phyloP scores from a whole-genome alignment of 2,888 invertebrate genomes.

The Autographa pulchrina region DNA sequence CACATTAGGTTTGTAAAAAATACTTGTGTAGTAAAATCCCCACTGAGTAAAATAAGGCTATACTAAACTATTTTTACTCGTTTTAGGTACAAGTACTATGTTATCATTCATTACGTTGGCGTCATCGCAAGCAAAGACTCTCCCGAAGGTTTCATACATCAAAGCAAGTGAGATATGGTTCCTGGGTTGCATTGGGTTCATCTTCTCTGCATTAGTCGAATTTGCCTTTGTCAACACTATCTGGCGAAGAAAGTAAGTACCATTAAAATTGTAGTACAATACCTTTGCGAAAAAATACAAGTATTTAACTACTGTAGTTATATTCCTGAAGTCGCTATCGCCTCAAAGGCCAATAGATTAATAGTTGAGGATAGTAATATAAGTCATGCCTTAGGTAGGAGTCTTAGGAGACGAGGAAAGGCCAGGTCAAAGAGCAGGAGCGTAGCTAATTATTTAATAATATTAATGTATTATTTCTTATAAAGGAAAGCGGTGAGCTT shows the following conservation, averaged over 20 bases:
- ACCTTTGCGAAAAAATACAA: too few species aligned
- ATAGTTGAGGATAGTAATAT: too few species aligned
- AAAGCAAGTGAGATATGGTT: slow-evolving; percentile 98
- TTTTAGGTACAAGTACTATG: slow-evolving; percentile 94
- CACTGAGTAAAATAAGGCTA: not conserved
- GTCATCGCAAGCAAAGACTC: slow-evolving; percentile 94
- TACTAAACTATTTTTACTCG: slow-evolving; percentile 11
- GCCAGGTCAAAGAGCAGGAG: too few species aligned
- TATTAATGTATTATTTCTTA: slow-evolving; percentile 18
- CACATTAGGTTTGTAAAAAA: slow-evolving; percentile 90
- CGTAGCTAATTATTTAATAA: too few species aligned
- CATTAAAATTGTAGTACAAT: too few species aligned
- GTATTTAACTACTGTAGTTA: too few species aligned
- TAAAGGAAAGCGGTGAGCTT: slow-evolving; percentile 92
- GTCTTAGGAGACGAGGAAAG: too few species aligned
- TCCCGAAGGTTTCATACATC: slow-evolving; percentile 96
- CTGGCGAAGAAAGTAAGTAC: slow-evolving; percentile 93
- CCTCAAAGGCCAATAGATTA: too few species aligned
- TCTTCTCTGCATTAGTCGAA: slow-evolving; percentile 95
- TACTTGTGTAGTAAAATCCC: not conserved
- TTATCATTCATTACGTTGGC: slow-evolving; percentile 96
- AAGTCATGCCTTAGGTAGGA: too few species aligned
- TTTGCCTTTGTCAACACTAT: slow-evolving; percentile 97
- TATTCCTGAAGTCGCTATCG: too few species aligned
- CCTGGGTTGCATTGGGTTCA: slow-evolving; percentile 94